Base-by-base conservation (phyloP, 2,888 invertebrate species). In the Panzeria rudis region DNA sequence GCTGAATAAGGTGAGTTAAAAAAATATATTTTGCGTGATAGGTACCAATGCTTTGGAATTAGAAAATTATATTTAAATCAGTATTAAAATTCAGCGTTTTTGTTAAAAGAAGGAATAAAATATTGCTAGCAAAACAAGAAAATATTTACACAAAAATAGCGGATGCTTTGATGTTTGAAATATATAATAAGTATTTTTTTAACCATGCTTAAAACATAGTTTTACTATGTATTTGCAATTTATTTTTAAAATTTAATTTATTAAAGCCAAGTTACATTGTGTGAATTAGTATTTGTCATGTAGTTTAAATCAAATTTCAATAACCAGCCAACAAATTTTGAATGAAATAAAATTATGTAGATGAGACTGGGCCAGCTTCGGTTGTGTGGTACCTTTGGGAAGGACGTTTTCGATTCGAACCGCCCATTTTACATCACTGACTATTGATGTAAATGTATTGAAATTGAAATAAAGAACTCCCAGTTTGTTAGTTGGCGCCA, bases 141-240 rank as follows among this genome's bases (percentile, higher is more conserved):
- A 54, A n/a, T 52, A 50, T 50, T 23, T 17, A 25, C 9, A 52
- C 3, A 25, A 64, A 66, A 54, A 17, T 35, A n/a, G 35, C 77
- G 68, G 47, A 50, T 29, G 50, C 50, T 77, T 77, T 69, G 68
- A 77, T 59, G 68, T 59, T 50, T 35, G 17, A 44, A 75, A 52
- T 61, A 61, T 6, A 0, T 25, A 54, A 23, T 13, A 75, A 38
- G 29, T 8, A 41, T 32, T 66, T 66, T 54, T 41, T 66, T 5
- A 32, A 23, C 32, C 76, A 66, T 23, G 56, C 68, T 44, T 20
- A 56, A n/a, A 59, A 29, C 59, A 68, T 77, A 66, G 59, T 59
- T 50, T 77, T 25, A 77, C 59, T 38, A 29, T n/a, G n/a, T 64
- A 66, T 68, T 77, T 59, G 47, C 35, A 44, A 59, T 68, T 68